A percentile compares a stretch with the other conserved stretches of the same genome.
These are phyloP conservation scores for Polypterus senegalus DNA, from an alignment of 2,113 vertebrate species.

Conservation along the genomic window DNA sequence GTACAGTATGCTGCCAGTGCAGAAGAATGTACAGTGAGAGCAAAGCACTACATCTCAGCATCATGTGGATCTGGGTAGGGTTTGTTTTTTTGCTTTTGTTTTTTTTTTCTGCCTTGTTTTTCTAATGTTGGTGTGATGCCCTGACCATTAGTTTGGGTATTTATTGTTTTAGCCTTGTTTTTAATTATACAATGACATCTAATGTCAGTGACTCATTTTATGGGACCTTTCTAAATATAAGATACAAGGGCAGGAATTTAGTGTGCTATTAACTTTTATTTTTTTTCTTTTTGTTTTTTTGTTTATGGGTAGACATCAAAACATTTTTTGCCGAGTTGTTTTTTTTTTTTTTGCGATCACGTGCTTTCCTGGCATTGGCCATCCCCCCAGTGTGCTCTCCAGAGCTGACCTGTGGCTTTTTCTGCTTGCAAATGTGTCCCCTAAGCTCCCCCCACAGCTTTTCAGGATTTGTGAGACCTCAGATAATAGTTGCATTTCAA, in stretches of 20 bases:
- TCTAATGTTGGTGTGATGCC: no score
- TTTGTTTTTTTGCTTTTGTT: no score
- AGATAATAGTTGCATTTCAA: background rate
- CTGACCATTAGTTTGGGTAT: background rate
- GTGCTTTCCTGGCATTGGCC: no score
- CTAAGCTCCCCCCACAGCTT: background rate
- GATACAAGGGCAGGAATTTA: background rate
- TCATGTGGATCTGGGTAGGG: no score
- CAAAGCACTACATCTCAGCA: no score
- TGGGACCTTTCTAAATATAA: background rate
- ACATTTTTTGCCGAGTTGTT: background rate
- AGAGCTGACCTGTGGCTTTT: background rate
- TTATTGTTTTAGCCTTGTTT: background rate
- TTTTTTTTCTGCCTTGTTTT: no score
- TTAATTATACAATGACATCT: constrained; percentile 12
- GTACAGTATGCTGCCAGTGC: no score
- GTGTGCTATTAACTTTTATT: background rate
- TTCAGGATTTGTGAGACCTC: background rate
- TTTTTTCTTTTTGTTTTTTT: background rate
- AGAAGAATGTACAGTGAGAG: no score
- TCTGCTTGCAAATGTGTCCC: background rate
- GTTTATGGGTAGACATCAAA: background rate
- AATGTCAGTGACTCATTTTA: constrained; percentile 8
- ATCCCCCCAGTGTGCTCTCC: no score
- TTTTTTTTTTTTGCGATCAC: no score